phyloP scores from a whole-genome alignment of 2,113 vertebrate species.

The Empidonax alnorum region DNA sequence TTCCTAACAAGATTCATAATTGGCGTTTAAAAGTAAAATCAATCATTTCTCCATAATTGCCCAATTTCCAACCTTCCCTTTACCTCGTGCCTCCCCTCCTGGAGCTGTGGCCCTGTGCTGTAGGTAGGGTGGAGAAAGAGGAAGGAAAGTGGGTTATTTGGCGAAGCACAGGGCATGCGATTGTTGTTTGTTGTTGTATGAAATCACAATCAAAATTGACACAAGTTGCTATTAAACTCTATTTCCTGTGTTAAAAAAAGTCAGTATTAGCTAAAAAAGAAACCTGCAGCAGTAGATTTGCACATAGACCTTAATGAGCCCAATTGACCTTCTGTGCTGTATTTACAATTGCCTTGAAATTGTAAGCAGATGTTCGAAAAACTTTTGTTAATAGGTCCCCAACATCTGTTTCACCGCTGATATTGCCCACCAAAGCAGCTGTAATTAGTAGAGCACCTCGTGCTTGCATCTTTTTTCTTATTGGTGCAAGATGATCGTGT shows the following conservation, averaged over 20 bases:
- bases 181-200: conserved; percentile 82
- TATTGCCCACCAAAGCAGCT: conserved; percentile 80
- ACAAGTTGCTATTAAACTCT: conserved; percentile 83
- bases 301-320: conserved; percentile 91
- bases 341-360: conserved; percentile 93
- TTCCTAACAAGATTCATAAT: conserved; percentile 37
- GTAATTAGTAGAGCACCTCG: conserved; percentile 76
- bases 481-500: conserved; percentile 58
- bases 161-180: conserved; percentile 55
- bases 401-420: conserved; percentile 82
- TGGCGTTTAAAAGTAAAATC: conserved; percentile 57
- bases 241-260: conserved; percentile 87
- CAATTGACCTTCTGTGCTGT: conserved; percentile 93
- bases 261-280: conserved; percentile 74
- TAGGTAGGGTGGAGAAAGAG: conserved; percentile 44
- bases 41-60: conserved; percentile 48
- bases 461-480: conserved; percentile 64
- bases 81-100: conserved; percentile 18
- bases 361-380: conserved; percentile 93
- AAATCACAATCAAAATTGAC: conserved; percentile 85
- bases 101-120: conserved; percentile 15
- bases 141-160: conserved; percentile 67
- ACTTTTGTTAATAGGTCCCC: conserved; percentile 80
- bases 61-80: conserved; percentile 44
- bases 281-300: conserved; percentile 84